These are phyloP conservation scores for Columba janthina DNA, from an alignment of 2,113 vertebrate genomes.

Conservation along the genomic window DNA sequence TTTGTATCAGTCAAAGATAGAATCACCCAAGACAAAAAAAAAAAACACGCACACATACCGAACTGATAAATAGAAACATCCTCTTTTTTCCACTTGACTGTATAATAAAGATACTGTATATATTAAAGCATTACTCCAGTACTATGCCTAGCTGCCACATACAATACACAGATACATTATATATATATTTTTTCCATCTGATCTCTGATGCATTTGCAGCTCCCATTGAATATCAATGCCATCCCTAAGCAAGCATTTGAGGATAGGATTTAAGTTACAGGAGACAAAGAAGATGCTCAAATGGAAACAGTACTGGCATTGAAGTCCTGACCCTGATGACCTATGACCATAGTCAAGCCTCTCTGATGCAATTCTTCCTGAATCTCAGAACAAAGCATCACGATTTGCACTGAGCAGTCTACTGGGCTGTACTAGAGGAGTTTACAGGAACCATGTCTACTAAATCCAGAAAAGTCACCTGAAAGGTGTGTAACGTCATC, in stretches of 20 bases:
- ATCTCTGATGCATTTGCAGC: background rate
- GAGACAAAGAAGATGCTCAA: conserved; percentile 4
- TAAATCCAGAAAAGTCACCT: background rate
- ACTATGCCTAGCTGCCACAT: conserved; percentile 21
- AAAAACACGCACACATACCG: background rate
- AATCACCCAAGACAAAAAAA: conserved; percentile 61
- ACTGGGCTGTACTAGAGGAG: background rate
- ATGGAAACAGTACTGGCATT: background rate
- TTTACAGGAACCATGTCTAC: background rate
- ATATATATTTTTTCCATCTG: conserved; percentile 34
- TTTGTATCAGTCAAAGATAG: conserved; percentile 74
- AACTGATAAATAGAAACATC: conserved; percentile 64
- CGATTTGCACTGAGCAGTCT: background rate
- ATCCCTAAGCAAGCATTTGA: background rate
- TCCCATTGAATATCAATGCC: background rate
- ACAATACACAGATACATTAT: background rate
- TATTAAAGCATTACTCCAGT: conserved; percentile 38
- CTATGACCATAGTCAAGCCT: background rate
- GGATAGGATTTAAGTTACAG: background rate
- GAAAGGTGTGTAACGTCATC: background rate
- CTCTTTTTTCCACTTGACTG: conserved; percentile 42
- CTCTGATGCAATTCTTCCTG: background rate
- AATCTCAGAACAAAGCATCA: background rate
- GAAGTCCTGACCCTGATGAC: background rate
- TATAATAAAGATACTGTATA: conserved; percentile 37